phyloP scores from a whole-genome alignment of 2,888 invertebrate species.

The Acanthosepion pharaonis region DNA sequence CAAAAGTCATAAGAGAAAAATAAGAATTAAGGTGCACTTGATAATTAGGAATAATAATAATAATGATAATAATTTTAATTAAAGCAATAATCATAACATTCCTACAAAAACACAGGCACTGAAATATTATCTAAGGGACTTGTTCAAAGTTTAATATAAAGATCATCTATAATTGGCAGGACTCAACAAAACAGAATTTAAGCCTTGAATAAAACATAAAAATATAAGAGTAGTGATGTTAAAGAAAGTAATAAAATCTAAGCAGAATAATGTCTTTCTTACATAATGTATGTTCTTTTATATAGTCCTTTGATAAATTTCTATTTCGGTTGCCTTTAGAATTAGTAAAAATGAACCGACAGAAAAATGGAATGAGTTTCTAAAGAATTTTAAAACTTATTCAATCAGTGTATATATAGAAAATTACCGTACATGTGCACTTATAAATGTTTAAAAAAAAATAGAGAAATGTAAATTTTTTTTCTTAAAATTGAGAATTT shows the following conservation, averaged over 20 bases:
- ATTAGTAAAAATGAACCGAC: background rate
- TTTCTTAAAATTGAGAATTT: background rate
- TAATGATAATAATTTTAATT: background rate
- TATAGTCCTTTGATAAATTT: background rate
- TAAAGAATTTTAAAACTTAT: background rate
- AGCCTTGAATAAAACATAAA: background rate
- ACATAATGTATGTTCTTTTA: background rate
- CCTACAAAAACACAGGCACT: constrained; percentile 1
- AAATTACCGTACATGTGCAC: background rate
- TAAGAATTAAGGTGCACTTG: background rate
- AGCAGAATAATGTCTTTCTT: background rate
- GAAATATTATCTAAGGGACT: constrained; percentile 9
- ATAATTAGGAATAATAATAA: background rate
- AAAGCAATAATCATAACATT: constrained; percentile 14
- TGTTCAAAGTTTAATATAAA: background rate
- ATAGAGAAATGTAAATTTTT: background rate
- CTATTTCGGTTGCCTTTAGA: background rate
- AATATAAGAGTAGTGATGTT: background rate
- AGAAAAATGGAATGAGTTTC: no score
- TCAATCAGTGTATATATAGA: background rate
- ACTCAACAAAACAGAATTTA: background rate
- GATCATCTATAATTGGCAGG: background rate
- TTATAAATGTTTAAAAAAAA: background rate
- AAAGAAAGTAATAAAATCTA: background rate
- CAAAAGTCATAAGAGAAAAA: background rate